phyloP scores from a whole-genome alignment of 2,888 invertebrate genomes.

The Heliconius ethilla region DNA sequence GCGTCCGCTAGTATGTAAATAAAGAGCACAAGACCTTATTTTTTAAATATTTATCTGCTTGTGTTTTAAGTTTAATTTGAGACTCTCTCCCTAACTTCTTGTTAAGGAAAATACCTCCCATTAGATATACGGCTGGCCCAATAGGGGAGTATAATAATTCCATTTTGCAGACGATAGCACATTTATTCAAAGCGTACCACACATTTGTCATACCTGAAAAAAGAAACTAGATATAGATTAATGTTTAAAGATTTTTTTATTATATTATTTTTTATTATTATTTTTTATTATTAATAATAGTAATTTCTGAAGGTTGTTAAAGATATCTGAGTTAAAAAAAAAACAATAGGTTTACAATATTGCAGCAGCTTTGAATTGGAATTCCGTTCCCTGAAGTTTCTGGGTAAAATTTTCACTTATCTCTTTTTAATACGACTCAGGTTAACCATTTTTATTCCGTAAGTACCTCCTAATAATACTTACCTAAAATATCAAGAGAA shows the following conservation, averaged over 20 bases:
- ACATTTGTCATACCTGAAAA: conserved; percentile 10
- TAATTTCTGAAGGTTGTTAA: background rate
- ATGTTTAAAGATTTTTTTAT: background rate
- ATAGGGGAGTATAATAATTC: conserved; percentile 84
- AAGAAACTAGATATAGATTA: background rate
- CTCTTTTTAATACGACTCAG: too few species aligned
- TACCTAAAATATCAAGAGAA: conserved; percentile 16
- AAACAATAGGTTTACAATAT: background rate
- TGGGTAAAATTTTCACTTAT: background rate
- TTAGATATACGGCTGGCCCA: conserved; percentile 83
- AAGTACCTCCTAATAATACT: background rate
- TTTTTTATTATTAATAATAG: too few species aligned
- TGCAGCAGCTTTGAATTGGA: background rate
- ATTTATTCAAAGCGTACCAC: conserved; percentile 63
- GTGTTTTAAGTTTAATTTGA: background rate
- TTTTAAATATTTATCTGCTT: background rate
- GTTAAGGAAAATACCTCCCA: conserved; percentile 84
- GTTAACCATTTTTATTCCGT: background rate
- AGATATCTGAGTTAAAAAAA: background rate
- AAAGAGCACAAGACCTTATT: background rate
- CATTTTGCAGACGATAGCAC: conserved; percentile 83
- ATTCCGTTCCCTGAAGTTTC: background rate
- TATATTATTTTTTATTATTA: too few species aligned
- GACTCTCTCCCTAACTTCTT: conserved; percentile 80
- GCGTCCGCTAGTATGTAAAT: too few species aligned